Evolutionary conservation across 2,113 vertebrate genomes (phyloP), one percentile per base, ranked within the genome.

Genomic region (Stictonetta naevosa): DNA sequence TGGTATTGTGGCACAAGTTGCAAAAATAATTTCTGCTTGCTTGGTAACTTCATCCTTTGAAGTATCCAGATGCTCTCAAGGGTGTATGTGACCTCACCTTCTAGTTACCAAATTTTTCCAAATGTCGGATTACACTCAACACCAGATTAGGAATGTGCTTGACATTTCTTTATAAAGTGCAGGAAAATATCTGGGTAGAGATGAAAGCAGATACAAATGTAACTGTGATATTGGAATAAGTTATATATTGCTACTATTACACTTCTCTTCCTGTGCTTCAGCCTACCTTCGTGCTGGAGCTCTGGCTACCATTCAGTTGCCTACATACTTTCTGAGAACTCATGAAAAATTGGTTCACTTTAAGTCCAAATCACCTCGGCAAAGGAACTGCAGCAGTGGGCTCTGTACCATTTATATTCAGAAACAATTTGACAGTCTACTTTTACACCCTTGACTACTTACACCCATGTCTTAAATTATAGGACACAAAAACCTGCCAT

Each of bases 61-160:
- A 96, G 94, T 95, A 96, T 87, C 71, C 93, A 91, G 80, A 93
- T 82, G 94, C 84, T 94, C 93, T 95, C 95, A 90, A 56, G 94
- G 89, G 93, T 94, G 67, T 96, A 82, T 93, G 88, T 95, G 96
- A 96, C 92, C 94, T 96, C 90, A 94, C 90, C 86, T 94, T 91
- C 87, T 59, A 95, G 91, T 93, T 97, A 92, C 94, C 93, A 97
- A 96, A 95, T 68, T 97, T 95, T 97, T 95, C 94, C 96, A 94
- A 97, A 96, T 96, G 96, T 96, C 93, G 78, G 95, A 97, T 97
- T 97, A 97, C 93, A 96, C 95, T 97, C 96, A 95, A 93, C 96
- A 96, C 91, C 75, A 95, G 95, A 96, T 94, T 95, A 96, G 94
- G 96, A 96, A 96, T 96, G 95, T 92, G 83, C 93, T 86, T 95